Percentiles rank a stretch among this genome's conserved stretches.
phyloP scores from a whole-genome alignment of 2,888 invertebrate genomes.

The Lasioglossum marginatum region DNA sequence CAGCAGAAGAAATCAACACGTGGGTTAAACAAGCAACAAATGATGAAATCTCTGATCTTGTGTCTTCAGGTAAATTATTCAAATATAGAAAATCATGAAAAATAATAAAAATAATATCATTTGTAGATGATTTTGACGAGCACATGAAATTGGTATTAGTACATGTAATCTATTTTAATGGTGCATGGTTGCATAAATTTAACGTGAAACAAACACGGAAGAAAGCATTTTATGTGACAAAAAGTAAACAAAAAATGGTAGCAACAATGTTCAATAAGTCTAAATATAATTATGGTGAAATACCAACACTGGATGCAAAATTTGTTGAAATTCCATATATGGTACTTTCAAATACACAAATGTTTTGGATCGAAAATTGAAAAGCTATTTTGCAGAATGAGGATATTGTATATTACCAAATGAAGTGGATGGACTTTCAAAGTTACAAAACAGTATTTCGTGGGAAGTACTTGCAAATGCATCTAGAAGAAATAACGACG shows the following conservation, averaged over 20 bases:
- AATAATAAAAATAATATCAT: background rate
- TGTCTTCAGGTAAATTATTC: conserved; percentile 85
- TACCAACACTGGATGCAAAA: conserved; percentile 86
- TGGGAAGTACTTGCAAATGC: conserved; percentile 76
- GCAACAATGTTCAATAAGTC: conserved; percentile 90
- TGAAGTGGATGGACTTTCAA: conserved; percentile 86
- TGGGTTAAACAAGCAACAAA: conserved; percentile 93
- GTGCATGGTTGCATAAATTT: conserved; percentile 90
- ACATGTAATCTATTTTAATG: conserved; percentile 95
- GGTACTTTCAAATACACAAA: conserved; percentile 72
- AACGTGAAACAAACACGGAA: conserved; percentile 81
- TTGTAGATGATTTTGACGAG: conserved; percentile 85
- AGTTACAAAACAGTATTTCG: conserved; percentile 83
- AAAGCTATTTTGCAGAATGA: conserved; percentile 84
- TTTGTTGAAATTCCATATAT: conserved; percentile 91
- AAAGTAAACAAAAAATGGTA: conserved; percentile 86
- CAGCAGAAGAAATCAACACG: conserved; percentile 88
- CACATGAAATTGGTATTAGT: conserved; percentile 90
- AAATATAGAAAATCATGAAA: background rate
- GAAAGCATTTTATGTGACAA: conserved; percentile 88
- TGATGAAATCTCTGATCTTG: conserved; percentile 91
- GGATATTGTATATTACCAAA: conserved; percentile 90
- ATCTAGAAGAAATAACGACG: conserved; percentile 64
- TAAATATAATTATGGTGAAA: conserved; percentile 85
- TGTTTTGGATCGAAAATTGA: background rate